These are phyloP conservation scores for Polyodon spathula DNA, from an alignment of 2,113 vertebrate genomes.

Conservation along the genomic window DNA sequence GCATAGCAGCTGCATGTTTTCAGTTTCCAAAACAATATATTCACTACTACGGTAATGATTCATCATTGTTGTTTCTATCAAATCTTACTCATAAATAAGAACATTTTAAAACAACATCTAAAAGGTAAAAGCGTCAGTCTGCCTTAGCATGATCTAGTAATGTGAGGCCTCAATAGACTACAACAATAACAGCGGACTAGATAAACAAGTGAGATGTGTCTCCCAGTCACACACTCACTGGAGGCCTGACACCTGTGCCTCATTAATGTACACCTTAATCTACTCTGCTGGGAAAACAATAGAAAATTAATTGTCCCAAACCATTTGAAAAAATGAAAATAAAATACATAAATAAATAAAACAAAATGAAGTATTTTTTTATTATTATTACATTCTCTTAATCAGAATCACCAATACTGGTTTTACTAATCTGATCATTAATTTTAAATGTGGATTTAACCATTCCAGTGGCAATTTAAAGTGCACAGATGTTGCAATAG, in stretches of 20 bases:
- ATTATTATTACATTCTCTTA: neutral
- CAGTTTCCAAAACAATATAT: too few species aligned
- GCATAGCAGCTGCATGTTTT: too few species aligned
- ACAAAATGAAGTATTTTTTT: neutral
- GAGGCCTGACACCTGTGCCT: conserved; percentile 75
- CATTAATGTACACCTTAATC: conserved; percentile 77
- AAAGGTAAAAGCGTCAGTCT: too few species aligned
- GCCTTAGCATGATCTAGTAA: neutral
- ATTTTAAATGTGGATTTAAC: neutral
- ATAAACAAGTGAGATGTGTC: conserved; percentile 62
- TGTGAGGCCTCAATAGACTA: conserved; percentile 58
- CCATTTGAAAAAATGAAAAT: conserved; percentile 41
- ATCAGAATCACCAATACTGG: neutral
- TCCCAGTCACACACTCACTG: conserved; percentile 65
- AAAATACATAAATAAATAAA: neutral
- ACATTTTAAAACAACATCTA: too few species aligned
- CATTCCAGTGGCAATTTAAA: conserved; percentile 13
- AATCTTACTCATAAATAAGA: too few species aligned
- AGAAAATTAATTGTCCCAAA: conserved; percentile 80
- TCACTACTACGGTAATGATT: too few species aligned
- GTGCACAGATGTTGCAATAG: conserved; percentile 60
- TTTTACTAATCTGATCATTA: neutral
- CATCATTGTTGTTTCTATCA: too few species aligned
- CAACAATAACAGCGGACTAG: conserved; percentile 13
- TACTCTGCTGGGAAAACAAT: conserved; percentile 70